Percentiles rank a stretch among this genome's conserved stretches.
Conservation (phyloP, 2,113 vertebrate genomes). For the Mobula hypostoma region DNA sequence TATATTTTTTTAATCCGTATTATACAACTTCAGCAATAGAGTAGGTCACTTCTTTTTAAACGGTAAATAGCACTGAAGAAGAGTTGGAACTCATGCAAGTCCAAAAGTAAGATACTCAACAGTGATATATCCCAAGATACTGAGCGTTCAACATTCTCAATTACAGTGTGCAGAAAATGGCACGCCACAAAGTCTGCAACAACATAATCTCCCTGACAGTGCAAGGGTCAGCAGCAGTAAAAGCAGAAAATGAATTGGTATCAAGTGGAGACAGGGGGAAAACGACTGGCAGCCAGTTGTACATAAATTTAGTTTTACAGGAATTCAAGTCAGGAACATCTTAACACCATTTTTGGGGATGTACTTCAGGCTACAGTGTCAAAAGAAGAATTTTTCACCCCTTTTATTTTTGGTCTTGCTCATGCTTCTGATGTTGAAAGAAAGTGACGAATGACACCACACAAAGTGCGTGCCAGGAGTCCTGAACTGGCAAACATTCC, state of each 20-base stretch:
- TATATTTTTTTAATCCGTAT: neutral
- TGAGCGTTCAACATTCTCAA: neutral
- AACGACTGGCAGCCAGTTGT: constrained; percentile 11
- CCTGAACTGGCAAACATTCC: neutral
- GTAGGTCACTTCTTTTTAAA: neutral
- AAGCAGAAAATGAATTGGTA: neutral
- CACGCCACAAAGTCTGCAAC: neutral
- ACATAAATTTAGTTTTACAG: constrained; percentile 26
- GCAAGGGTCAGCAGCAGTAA: neutral
- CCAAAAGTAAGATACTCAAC: neutral
- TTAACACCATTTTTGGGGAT: neutral
- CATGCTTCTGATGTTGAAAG: neutral
- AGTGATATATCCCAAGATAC: neutral
- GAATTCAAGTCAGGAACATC: neutral
- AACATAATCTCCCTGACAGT: neutral
- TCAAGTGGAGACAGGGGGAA: neutral
- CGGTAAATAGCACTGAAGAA: neutral
- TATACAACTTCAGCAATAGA: neutral
- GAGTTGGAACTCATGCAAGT: neutral
- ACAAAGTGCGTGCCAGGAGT: neutral
- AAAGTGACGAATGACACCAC: neutral
- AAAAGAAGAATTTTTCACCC: neutral
- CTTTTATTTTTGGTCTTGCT: neutral
- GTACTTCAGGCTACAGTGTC: neutral
- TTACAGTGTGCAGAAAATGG: neutral